Base-by-base conservation (phyloP, 2,888 invertebrate species). In the Mesochorus sp. region DNA sequence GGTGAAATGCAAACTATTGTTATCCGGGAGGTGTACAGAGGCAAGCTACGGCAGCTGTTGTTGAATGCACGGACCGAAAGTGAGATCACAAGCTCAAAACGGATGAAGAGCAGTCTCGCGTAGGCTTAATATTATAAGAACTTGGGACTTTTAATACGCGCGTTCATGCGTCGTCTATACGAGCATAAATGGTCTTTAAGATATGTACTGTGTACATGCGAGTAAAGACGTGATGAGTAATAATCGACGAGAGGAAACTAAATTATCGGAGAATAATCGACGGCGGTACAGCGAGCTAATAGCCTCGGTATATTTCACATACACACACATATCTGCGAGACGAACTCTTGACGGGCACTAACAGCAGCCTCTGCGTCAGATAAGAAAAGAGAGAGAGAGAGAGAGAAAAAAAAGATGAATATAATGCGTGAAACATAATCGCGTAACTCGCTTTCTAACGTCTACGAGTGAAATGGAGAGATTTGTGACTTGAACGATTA, bases 1-100 rank as follows among this genome's bases (percentile, higher is more conserved):
- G 74, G 85, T 85, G 85, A 88, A 88, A 88, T 86, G 86, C 86
- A 86, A 87, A 88, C 85, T 85, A 84, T 87, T 86, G 86, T 87
- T 73, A 73, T 61, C 72, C 71, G 39, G 37, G 53, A 34, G 10
- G 49, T 44, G 19, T 82, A n/a, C n/a, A n/a, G 80, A 31, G 51
- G 83, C 83, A 81, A 76, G 31, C 78, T 71, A 75, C 80, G 75
- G 80, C 47, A 72, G 70, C 55, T 53, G 72, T 76, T 75, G 70
- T 31, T 47, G 31, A 31, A n/a, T n/a, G 19, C 39, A 6, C 47
- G 26, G 19, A 26, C 66, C 51, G 73, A 79, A 79, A 79, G 75
- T 75, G 75, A 81, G 76, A 80, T 61, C 68, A 47, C 26, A n/a
- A 57, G 67, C 47, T 68, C 28, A 67, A 74, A 70, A 77, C 28